Evolutionary conservation across 2,888 invertebrate species (phyloP), one percentile per base, ranked within the genome.

Genomic region (Archaeoteleia sp.): DNA sequence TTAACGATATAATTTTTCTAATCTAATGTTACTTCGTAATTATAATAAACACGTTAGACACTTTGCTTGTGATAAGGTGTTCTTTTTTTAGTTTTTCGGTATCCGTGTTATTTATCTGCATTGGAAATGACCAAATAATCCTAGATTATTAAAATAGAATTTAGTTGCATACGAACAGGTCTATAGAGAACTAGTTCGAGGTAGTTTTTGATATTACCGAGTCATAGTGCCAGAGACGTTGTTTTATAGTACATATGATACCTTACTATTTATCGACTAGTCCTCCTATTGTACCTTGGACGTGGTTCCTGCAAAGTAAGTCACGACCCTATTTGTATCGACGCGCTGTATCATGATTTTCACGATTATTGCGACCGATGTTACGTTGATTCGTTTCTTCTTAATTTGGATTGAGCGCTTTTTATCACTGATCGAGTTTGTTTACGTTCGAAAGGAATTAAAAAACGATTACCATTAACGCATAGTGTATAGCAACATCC

Each of bases 401-500:
- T 39, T 57, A 66, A 61, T 74, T 72, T 74, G 69, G 23, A 74
- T 73, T 76, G 72, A 75, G 72, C 66, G 53, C 54, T 66, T 66
- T 71, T 73, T 71, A 72, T 48, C 67, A 73, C 58, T 71, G 67
- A 73, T 65, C 12, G 70, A 54, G 58, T 75, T 73, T 74, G 66
- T 79, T 72, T 73, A 74, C 70, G 71, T 71, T 62, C 70, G 69
- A 67, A 63, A 70, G 62, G 73, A 73, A 75, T 74, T 72, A 34
- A 55, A 42, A 58, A 72, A 72, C 67, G 46, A 74, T 73, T 76
- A 78, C 75, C 67, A 72, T 74, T 60, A 75, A 81, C 71, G 63
- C 72, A 72, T 80, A 78, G 76, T 79, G 78, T 78, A 81, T 80
- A 82, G 76, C 55, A 67, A 74, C 71, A 70, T 77, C 79, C 81